Percentiles rank a stretch among this genome's conserved stretches.
phyloP scores from a whole-genome alignment of 2,113 vertebrate species.

The Lota lota region DNA sequence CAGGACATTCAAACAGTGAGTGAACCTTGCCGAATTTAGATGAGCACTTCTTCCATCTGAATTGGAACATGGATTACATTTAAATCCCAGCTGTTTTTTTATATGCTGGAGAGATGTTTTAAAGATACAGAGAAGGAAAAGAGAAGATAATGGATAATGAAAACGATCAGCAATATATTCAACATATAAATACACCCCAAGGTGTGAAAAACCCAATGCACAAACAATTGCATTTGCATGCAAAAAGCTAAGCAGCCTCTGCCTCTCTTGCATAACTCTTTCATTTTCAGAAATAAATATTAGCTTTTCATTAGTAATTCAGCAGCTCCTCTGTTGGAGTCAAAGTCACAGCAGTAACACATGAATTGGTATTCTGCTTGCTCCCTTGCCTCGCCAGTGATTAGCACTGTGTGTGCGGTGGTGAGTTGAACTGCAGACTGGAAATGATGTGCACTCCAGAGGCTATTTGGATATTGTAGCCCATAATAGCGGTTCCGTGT shows the following conservation, averaged over 20 bases:
- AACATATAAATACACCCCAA: not conserved
- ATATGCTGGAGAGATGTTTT: too few species aligned
- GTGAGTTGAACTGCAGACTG: not conserved
- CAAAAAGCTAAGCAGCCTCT: not conserved
- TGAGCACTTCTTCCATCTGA: too few species aligned
- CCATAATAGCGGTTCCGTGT: conserved; percentile 5
- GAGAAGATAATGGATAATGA: not conserved
- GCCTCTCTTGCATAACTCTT: not conserved
- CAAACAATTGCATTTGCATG: not conserved
- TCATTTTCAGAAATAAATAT: conserved; percentile 6
- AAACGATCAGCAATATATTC: not conserved
- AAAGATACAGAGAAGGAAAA: not conserved
- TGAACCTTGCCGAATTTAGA: too few species aligned
- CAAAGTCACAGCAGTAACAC: conserved; percentile 3
- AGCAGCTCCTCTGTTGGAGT: not conserved
- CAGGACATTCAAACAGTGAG: too few species aligned
- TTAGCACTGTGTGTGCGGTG: not conserved
- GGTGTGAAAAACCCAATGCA: not conserved
- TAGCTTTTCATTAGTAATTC: conserved; percentile 8
- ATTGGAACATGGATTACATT: too few species aligned
- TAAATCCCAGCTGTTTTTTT: too few species aligned
- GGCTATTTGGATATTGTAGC: not conserved
- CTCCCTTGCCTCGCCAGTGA: not conserved
- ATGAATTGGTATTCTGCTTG: conserved; percentile 1
- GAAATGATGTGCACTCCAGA: not conserved